Evolutionary conservation across 2,113 vertebrate genomes (phyloP), one percentile per base, ranked within the genome.

Genomic region (Apaloderma vittatum): DNA sequence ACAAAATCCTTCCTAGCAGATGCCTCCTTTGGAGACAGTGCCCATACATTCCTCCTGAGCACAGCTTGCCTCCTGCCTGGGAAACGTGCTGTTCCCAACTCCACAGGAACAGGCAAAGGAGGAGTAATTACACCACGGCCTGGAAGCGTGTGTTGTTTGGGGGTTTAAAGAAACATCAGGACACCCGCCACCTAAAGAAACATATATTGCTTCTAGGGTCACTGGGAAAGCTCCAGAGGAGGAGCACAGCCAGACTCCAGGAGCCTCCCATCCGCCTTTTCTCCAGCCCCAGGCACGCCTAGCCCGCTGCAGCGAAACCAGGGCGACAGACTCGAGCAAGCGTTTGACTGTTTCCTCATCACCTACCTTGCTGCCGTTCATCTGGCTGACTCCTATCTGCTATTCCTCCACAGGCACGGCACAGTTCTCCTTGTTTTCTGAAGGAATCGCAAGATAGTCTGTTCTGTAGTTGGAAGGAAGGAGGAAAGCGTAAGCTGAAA

Each of bases 391-490:
- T 76, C 66, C 80, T 52, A 55, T 26, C 95, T 93, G 97, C 98
- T 99, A 99, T 93, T 99, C 99, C 93, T 99, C 98, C 96, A 99
- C 99, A 9, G 99, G 99, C 76, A 98, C 98, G 0, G 97, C 98
- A 30, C 98, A 98, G 93, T 98, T 99, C 84, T 99, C 99, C 98
- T 99, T 99, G 98, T 99, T 99, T 97, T 99, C 99, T 22, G 99
- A 99, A 0, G 99, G 99, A 96, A 99, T 98, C 24, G 99, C 99
- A 91, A 99, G 98, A 96, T 99, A 99, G 98, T 99, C 99, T 97
- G 99, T 99, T 97, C 99, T 99, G 97, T 20, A 76, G 97, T 92
- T 46, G 92, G 93, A 97, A 51, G 67, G 46, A 96, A 87, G 86
- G 78, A 46, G 94, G 85, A 91, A 76, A 97, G 74, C 92, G 86